Percentiles rank a stretch among this genome's conserved stretches.
Evolutionary conservation across 2,113 vertebrate genomes (phyloP).

Genomic region (Gobiocypris rarus): DNA sequence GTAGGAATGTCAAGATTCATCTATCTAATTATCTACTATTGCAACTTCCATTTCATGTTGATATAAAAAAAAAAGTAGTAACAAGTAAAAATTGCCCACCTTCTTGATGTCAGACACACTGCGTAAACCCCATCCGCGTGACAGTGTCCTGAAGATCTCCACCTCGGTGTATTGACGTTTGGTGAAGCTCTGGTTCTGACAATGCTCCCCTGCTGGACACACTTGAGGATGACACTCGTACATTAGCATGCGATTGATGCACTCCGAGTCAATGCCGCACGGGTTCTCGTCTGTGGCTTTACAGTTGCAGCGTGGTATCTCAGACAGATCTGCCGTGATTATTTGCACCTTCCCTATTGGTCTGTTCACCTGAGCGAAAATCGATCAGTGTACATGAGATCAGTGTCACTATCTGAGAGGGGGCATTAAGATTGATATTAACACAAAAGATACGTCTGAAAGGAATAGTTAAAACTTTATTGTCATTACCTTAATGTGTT

Average conservation of each 20-base stretch:
- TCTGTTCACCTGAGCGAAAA: slow-evolving; percentile 83
- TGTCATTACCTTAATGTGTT: slow-evolving; percentile 87
- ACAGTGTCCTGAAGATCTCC: slow-evolving; percentile 91
- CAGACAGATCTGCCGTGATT: slow-evolving; percentile 92
- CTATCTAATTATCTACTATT: too few species aligned
- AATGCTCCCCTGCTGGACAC: slow-evolving; percentile 88
- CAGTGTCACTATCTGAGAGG: not conserved
- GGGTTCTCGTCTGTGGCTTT: slow-evolving; percentile 93
- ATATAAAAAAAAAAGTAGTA: too few species aligned
- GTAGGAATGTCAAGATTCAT: too few species aligned
- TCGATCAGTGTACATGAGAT: not conserved
- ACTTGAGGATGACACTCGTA: slow-evolving; percentile 96
- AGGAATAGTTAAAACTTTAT: not conserved
- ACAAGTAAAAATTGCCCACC: slow-evolving; percentile 66
- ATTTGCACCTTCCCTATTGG: slow-evolving; percentile 95
- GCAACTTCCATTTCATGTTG: too few species aligned
- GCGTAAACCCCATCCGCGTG: slow-evolving; percentile 92
- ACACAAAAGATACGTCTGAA: not conserved
- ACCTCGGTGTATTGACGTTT: slow-evolving; percentile 92
- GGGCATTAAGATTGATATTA: not conserved
- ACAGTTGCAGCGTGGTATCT: slow-evolving; percentile 96
- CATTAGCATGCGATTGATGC: slow-evolving; percentile 97
- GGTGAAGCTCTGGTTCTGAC: slow-evolving; percentile 96
- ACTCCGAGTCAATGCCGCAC: slow-evolving; percentile 93
- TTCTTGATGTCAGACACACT: slow-evolving; percentile 90